These are phyloP conservation scores for Lysandra bellargus DNA, from an alignment of 2,888 invertebrate genomes.

Conservation along the genomic window DNA sequence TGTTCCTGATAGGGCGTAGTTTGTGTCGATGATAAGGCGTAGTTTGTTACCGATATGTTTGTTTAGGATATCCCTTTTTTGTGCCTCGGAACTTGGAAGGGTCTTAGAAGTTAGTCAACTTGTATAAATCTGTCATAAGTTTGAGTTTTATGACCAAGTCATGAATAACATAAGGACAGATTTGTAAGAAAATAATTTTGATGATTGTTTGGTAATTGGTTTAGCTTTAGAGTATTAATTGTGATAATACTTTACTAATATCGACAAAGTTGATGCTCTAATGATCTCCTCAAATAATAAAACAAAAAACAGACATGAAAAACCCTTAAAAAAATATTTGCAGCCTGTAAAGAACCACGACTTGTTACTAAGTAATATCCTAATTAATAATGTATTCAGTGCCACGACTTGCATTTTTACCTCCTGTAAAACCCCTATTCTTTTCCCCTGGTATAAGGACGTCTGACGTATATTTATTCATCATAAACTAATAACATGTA, in stretches of 20 bases:
- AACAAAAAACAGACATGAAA: neutral
- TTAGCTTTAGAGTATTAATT: too few species aligned
- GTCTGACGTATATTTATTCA: neutral
- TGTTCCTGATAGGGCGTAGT: too few species aligned
- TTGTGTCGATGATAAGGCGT: neutral
- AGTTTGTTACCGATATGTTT: constrained; percentile 13
- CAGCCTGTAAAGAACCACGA: neutral
- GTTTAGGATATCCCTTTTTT: constrained; percentile 16
- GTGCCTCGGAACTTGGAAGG: neutral
- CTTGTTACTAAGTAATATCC: too few species aligned
- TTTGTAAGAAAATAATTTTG: too few species aligned
- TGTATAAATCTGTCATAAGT: neutral
- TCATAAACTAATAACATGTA: neutral
- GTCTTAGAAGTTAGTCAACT: constrained; percentile 1
- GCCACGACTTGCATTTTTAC: neutral
- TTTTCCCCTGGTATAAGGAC: neutral
- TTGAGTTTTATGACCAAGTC: too few species aligned
- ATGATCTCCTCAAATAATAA: neutral
- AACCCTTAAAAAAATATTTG: neutral
- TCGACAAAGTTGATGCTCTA: too few species aligned
- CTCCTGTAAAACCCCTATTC: neutral
- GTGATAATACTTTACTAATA: too few species aligned
- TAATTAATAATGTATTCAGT: too few species aligned
- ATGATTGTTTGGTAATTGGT: too few species aligned
- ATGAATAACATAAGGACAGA: too few species aligned